phyloP scores from a whole-genome alignment of 2,113 vertebrate species.

The Cebidichthys violaceus region DNA sequence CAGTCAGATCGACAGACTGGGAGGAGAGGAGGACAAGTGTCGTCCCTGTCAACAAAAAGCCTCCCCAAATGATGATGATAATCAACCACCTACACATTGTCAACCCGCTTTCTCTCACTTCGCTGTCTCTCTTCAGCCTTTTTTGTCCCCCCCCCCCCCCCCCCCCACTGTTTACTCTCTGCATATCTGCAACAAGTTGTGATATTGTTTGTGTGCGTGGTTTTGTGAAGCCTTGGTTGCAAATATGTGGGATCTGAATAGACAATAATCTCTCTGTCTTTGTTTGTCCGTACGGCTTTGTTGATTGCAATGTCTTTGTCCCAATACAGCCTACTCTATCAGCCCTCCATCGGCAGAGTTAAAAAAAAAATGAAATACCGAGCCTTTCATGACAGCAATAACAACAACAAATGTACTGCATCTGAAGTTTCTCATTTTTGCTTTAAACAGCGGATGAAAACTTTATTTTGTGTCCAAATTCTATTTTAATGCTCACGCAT shows the following conservation, averaged over 20 bases:
- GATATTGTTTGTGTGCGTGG: slow-evolving; percentile 16
- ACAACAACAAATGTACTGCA: neutral
- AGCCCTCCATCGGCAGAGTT: slow-evolving; percentile 14
- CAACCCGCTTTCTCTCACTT: slow-evolving; percentile 59
- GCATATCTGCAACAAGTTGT: slow-evolving; percentile 36
- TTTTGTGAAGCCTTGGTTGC: slow-evolving; percentile 27
- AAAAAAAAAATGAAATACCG: neutral
- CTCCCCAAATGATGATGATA: slow-evolving; percentile 72
- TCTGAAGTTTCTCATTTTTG: neutral
- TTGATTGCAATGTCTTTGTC: slow-evolving; percentile 25
- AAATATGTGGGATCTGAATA: slow-evolving; percentile 44
- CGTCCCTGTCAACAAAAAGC: slow-evolving; percentile 77
- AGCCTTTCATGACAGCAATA: neutral
- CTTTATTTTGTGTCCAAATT: neutral
- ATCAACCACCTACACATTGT: slow-evolving; percentile 79
- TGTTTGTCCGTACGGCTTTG: slow-evolving; percentile 29
- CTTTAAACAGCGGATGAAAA: neutral
- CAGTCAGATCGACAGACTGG: slow-evolving; percentile 66
- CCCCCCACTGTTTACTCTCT: slow-evolving; percentile 39
- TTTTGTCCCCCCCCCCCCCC: neutral
- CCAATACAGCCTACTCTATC: slow-evolving; percentile 18
- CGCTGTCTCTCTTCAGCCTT: slow-evolving; percentile 57
- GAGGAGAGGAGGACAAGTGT: slow-evolving; percentile 70
- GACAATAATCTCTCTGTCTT: slow-evolving; percentile 59
- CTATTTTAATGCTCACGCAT: neutral